Base-by-base conservation (phyloP, 2,888 invertebrate genomes). In the Coenonympha glycerion region DNA sequence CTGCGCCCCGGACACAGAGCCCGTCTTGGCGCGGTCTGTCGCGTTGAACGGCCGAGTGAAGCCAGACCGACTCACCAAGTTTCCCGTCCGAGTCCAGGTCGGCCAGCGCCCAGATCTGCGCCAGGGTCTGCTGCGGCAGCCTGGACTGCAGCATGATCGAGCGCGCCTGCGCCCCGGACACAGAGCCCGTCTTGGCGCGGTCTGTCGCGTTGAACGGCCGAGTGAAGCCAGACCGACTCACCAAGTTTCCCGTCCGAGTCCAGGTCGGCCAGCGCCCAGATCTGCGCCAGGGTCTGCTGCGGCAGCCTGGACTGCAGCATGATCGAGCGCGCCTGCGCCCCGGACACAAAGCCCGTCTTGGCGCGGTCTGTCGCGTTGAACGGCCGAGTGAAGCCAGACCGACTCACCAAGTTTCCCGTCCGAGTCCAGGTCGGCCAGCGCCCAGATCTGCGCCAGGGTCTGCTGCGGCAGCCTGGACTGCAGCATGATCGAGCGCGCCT, bases 21-120 rank as follows among this genome's bases (percentile, higher is more conserved):
- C 98, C n/a, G 91, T 90, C 69, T 96, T 92, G 13, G 92, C 89
- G 57, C 95, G 90, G 84, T 98, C 98, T 42, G 95, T 93, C 1
- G 93, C 93, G 86, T 98, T 98, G 82, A 98, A 98, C 39, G 97
- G 88, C 77, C 98, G 98, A 0, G 97, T 97, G 75, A n/a, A n/a
- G 9, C 3, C 11, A 15, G 1, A 3, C 1, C 0, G 3, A 41
- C 71, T 69, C 13, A 86, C 87, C 95, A 6, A 99, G 87, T 47
- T 95, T 92, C 0, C 99, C 99, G 75, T 99, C 99, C 0, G 92
- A 91, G 77, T 98, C 98, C 73, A 98, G 90, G 76, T 99, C 99
- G 0, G 98, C 91, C 15, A 99, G 80, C 2, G 93, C 92, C 97
- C 98, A 99, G 62, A 99, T 96, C 87, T 96, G 95, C 13, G 99